Base-by-base conservation (phyloP, 1,140 invertebrate species). In the Onthophagus taurus region DNA sequence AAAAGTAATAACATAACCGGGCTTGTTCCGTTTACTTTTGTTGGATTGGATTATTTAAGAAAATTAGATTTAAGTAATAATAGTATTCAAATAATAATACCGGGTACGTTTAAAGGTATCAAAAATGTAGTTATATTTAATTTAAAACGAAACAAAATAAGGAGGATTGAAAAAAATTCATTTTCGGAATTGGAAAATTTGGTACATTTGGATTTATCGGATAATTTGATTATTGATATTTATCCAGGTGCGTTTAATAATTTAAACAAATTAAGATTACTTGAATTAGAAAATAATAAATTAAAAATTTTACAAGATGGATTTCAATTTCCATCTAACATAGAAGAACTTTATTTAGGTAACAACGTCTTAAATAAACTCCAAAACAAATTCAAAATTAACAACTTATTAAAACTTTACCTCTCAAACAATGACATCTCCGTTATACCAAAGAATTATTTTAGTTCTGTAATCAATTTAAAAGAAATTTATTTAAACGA, bases 221-320 rank as follows among this genome's bases (percentile, higher is more conserved):
- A 66, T 2, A 84, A 83, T 55, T 60, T 71, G 8, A 66, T 81
- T 2, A 64, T 54, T 19, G 70, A 57, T 11, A 64, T 84, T 9
- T 71, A 72, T 18, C 71, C 70, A 44, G 67, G 62, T 12, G 74
- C 77, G 9, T 77, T 83, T 42, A 67, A 66, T 16, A 57, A 67
- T 2, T 50, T 83, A 2, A 59, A 52, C 1, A 71, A 70, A 29
- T 59, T 85, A 11, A 59, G 64, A 23, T 59, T 63, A 16, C 53
- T 85, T 2, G 52, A 72, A 46, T 44, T 64, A 17, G 37, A 44
- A 13, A 42, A 54, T 36, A 64, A 64, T 46, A 20, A 38, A 6
- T 54, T 64, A 5, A 12, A 13, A 4, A 35, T 6, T n/a, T 6
- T 47, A 16, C 42, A 67, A 41, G 67, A 80, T 6, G 71, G 76